These are phyloP conservation scores for Pedetes capensis DNA, from an alignment of 2,113 vertebrate genomes.

Conservation along the genomic window DNA sequence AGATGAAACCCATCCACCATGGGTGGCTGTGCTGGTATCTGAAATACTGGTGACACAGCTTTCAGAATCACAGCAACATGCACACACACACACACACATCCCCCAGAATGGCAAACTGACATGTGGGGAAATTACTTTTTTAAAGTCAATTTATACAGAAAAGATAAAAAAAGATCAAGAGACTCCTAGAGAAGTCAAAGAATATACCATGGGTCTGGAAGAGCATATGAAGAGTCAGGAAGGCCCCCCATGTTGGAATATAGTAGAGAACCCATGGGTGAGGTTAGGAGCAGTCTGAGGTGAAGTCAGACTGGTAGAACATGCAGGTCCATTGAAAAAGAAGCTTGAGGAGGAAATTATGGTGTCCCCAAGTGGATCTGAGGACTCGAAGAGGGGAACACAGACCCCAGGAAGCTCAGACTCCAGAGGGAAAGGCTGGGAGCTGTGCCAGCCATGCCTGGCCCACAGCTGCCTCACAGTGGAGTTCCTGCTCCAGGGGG, in stretches of 20 bases:
- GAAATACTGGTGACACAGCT: too few relatives aligned
- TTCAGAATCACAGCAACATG: too few relatives aligned
- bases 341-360: neutral
- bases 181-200: neutral
- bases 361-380: neutral
- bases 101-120: too few relatives aligned
- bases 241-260: neutral
- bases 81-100: too few relatives aligned
- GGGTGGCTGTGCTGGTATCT: too few relatives aligned
- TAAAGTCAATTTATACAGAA: neutral
- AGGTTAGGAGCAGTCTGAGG: neutral
- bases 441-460: neutral
- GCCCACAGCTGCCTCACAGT: neutral
- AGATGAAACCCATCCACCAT: too few relatives aligned
- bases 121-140: too few relatives aligned
- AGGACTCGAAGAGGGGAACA: neutral
- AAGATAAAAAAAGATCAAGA: neutral
- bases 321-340: neutral
- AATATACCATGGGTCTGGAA: neutral
- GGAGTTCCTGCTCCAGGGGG: too few relatives aligned
- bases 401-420: too few relatives aligned
- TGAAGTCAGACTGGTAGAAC: neutral
- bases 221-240: neutral
- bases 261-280: neutral
- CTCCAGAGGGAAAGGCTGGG: neutral